Evolutionary conservation across 2,113 vertebrate species (phyloP).

Genomic region (Ictidomys tridecemlineatus): DNA sequence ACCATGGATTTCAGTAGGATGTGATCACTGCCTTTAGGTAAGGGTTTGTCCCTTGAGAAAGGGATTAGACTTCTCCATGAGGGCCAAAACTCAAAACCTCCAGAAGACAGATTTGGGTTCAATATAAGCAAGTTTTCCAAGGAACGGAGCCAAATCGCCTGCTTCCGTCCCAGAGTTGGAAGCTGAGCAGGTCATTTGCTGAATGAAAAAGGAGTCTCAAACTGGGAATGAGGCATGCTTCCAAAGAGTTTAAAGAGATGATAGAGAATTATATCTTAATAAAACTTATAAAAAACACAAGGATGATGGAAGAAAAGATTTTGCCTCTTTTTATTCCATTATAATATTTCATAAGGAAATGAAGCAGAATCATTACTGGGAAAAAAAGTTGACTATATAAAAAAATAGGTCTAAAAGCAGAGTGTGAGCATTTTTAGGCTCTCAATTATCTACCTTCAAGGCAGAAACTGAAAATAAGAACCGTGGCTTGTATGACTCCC

Average conservation of each 20-base stretch:
- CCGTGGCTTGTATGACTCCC: background rate
- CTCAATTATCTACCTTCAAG: background rate
- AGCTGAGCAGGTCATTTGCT: background rate
- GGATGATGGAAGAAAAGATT: background rate
- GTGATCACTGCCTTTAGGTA: background rate
- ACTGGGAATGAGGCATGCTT: background rate
- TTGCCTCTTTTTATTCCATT: background rate
- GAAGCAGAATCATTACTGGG: background rate
- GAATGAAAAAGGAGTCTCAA: background rate
- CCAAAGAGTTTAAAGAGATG: background rate
- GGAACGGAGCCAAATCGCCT: background rate
- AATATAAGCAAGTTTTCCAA: slow-evolving; percentile 13
- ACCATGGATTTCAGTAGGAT: background rate
- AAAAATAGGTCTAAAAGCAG: background rate
- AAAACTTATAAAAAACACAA: background rate
- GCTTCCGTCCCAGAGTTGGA: background rate
- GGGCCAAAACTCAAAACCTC: background rate
- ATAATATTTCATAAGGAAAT: slow-evolving; percentile 2
- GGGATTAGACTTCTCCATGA: background rate
- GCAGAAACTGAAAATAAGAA: background rate
- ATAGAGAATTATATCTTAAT: background rate
- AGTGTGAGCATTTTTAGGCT: background rate
- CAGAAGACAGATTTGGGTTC: background rate
- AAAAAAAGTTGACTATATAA: background rate
- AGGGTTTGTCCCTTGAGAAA: background rate